phyloP scores from a whole-genome alignment of 2,888 invertebrate species.

The Clostera curtula region DNA sequence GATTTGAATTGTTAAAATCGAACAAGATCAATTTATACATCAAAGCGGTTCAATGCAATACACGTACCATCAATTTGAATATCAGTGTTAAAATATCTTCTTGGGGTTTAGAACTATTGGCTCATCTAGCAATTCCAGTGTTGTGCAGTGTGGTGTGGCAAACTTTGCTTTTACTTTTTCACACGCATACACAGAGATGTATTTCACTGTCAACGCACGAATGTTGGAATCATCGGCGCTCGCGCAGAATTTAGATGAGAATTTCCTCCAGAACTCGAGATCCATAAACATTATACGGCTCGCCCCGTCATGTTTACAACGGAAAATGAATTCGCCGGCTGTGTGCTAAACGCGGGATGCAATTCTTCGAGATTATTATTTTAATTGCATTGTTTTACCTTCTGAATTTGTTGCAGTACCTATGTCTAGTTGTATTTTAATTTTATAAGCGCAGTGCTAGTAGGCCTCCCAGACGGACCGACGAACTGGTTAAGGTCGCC shows the following conservation, averaged over 20 bases:
- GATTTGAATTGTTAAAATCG: slow-evolving; percentile 32
- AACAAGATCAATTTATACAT: slow-evolving; percentile 50
- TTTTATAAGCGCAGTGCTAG: no score
- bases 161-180: slow-evolving; percentile 59
- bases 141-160: slow-evolving; percentile 9
- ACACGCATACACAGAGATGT: slow-evolving; percentile 61
- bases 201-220: slow-evolving; percentile 59
- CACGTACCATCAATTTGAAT: slow-evolving; percentile 60
- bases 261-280: slow-evolving; percentile 61
- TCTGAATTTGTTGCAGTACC: slow-evolving; percentile 10
- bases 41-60: slow-evolving; percentile 49
- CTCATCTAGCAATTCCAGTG: slow-evolving; percentile 7
- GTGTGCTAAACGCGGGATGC: slow-evolving; percentile 47
- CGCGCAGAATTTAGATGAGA: slow-evolving; percentile 68
- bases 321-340: slow-evolving; percentile 56
- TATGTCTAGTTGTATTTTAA: no score
- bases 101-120: no score
- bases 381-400: slow-evolving; percentile 30
- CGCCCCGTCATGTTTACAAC: slow-evolving; percentile 66
- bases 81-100: slow-evolving; percentile 26
- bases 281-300: slow-evolving; percentile 64
- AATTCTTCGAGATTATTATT: slow-evolving; percentile 51
- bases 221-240: slow-evolving; percentile 59
- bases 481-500: no score
- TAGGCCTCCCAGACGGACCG: no score